These are phyloP conservation scores for Lineus longissimus DNA, from an alignment of 1,140 invertebrate species.

Conservation along the genomic window DNA sequence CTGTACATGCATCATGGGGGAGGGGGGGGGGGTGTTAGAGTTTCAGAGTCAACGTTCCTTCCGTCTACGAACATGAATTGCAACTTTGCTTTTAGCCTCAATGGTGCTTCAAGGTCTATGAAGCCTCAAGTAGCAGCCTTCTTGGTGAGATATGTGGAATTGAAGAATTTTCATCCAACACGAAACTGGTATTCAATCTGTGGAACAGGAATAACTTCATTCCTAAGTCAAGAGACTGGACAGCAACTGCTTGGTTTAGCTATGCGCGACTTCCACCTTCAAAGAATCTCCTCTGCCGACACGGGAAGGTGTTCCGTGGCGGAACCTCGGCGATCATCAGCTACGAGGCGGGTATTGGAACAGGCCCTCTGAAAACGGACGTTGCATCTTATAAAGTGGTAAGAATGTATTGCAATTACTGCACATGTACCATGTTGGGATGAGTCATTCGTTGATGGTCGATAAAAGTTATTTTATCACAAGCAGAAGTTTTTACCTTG, in stretches of 20 bases:
- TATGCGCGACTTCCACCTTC: conserved; percentile 23
- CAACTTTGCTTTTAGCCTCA: no score
- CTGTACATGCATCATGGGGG: no score
- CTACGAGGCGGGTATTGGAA: conserved; percentile 29
- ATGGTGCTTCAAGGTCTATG: no score
- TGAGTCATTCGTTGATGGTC: no score
- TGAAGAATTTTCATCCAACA: conserved; percentile 17
- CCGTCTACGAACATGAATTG: no score
- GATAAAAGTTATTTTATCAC: no score
- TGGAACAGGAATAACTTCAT: conserved; percentile 28
- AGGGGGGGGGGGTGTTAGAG: no score
- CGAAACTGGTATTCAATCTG: conserved; percentile 20
- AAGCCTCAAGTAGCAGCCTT: no score
- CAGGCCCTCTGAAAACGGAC: conserved; percentile 5
- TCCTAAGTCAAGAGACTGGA: conserved; percentile 11
- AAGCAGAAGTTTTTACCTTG: no score
- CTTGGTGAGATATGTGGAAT: conserved; percentile 23
- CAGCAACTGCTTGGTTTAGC: conserved; percentile 19
- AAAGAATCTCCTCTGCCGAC: conserved; percentile 17
- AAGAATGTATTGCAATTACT: background rate
- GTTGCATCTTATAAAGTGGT: conserved; percentile 19
- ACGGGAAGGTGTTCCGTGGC: conserved; percentile 24
- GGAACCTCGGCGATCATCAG: conserved; percentile 21
- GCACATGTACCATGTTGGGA: no score
- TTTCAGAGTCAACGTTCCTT: no score